Base-by-base conservation (phyloP, 2,888 invertebrate species). In the Eueremaeus valkanovi region DNA sequence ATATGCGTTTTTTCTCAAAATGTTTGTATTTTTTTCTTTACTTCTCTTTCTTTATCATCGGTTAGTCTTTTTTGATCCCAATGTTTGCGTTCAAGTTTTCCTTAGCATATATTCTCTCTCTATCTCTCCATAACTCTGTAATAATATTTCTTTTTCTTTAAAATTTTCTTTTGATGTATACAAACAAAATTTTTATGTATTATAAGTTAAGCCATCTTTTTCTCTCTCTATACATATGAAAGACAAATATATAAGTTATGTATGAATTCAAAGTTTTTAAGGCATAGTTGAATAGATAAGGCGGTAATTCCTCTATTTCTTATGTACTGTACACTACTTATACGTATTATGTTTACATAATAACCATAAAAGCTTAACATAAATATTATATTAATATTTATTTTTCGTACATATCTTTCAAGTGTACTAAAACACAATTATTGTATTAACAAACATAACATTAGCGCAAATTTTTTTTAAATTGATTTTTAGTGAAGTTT, bases 331-430 rank as follows among this genome's bases (percentile, higher is more conserved):
- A 63, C 63, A 63, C 31, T 27, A 27, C 27, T 21, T 27, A 55
- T 55, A 24, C 31, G 18, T 63, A 31, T 63, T 63, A 31, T 63
- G 33, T 63, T 63, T 29, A 63, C 63, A 63, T 63, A 63, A 63
- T 31, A 63, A 63, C 11, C 29, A 63, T 63, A 63, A 63, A 58
- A 58, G 58, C 58, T 24, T 27, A 29, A 58, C 58, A 58, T 58
- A 58, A 58, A 58, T 58, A 63, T 63, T 63, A 58, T 58, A 63
- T 63, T 63, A 63, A 63, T 63, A 63, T 63, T 63, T 63, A 63
- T 63, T 63, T 63, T 63, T 63, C 63, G 33, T 63, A 63, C 33
- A 18, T 55, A 31, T 63, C 63, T 9, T 31, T 31, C 31, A 18
- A 18, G 8, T 5, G 6, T 8, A 63, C 18, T 45, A 45, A 11